Conservation (phyloP, 2,888 invertebrate genomes). For the Tenodera sinensis region DNA sequence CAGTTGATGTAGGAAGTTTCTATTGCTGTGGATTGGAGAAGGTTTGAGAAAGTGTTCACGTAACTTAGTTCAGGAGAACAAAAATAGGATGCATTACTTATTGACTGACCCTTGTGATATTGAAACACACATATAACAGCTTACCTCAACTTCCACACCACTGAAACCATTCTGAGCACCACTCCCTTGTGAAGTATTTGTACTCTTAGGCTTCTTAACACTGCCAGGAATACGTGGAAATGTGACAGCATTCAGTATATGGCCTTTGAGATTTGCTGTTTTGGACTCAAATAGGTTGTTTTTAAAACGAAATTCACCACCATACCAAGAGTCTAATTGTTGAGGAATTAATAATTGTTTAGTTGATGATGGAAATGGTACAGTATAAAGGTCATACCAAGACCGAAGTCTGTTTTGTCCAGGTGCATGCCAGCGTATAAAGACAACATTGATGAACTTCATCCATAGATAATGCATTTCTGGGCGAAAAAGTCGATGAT, state of each 20-base stretch:
- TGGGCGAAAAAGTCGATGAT: constrained; percentile 61
- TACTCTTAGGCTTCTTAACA: constrained; percentile 41
- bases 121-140: not conserved
- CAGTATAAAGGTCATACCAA: constrained; percentile 69
- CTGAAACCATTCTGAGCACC: constrained; percentile 25
- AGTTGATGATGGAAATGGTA: constrained; percentile 67
- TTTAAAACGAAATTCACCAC: constrained; percentile 56
- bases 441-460: constrained; percentile 69
- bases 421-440: constrained; percentile 56
- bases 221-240: constrained; percentile 68
- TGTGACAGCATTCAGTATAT: constrained; percentile 59
- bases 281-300: constrained; percentile 54
- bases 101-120: too few species aligned
- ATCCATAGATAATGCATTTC: constrained; percentile 72
- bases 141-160: constrained; percentile 70
- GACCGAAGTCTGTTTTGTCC: constrained; percentile 36
- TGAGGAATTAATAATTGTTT: constrained; percentile 55
- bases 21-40: too few species aligned
- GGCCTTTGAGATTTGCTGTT: constrained; percentile 56
- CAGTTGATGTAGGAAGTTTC: too few species aligned
- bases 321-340: constrained; percentile 65
- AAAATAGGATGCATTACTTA: too few species aligned
- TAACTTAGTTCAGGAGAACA: too few species aligned
- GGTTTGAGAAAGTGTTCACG: too few species aligned
- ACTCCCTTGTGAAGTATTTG: not conserved